A percentile compares a stretch with the other conserved stretches of the same genome.
Conservation (phyloP, 2,113 vertebrate species). For the Oophaga pumilio region DNA sequence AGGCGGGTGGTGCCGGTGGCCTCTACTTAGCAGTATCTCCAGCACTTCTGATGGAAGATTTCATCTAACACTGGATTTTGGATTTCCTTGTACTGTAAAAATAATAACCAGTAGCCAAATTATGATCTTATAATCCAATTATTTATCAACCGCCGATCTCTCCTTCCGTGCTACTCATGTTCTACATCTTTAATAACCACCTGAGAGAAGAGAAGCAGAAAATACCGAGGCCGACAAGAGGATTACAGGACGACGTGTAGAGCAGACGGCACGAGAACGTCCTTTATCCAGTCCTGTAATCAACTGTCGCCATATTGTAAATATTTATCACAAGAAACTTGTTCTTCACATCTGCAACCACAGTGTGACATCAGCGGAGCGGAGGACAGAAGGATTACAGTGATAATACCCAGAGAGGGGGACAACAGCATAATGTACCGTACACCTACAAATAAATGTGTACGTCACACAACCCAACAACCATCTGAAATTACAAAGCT, state of each 20-base stretch:
- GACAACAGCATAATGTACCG: neutral
- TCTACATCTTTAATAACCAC: neutral
- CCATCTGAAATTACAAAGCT: too few species aligned
- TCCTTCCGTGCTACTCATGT: neutral
- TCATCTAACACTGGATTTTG: too few species aligned
- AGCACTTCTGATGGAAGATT: too few species aligned
- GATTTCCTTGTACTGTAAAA: too few species aligned
- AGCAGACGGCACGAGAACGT: neutral
- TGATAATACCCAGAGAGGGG: neutral
- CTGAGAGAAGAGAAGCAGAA: neutral
- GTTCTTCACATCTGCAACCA: neutral
- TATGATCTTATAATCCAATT: too few species aligned
- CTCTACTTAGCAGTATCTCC: too few species aligned
- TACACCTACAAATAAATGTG: neutral
- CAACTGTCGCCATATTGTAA: neutral
- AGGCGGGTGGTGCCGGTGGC: too few species aligned
- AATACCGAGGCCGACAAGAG: neutral
- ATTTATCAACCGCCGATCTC: too few species aligned
- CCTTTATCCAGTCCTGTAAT: neutral
- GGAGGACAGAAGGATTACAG: neutral
- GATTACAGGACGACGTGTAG: neutral
- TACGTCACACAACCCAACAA: neutral
- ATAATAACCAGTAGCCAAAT: too few species aligned
- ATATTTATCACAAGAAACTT: slow-evolving; percentile 6
- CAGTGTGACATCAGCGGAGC: neutral